Base-by-base conservation (phyloP, 2,888 invertebrate genomes). In the Limnephilus lunatus region DNA sequence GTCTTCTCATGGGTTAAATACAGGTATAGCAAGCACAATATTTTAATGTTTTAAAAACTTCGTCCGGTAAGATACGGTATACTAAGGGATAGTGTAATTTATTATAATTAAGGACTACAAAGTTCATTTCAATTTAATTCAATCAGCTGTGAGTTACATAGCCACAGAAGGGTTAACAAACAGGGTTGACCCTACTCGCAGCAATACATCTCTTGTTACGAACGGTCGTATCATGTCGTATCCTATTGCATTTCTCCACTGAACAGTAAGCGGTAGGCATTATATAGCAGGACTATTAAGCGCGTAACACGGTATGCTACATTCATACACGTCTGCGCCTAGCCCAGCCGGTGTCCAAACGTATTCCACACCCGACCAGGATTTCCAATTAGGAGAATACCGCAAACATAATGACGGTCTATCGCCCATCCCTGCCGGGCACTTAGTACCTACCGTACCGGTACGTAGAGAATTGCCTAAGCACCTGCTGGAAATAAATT, bases 341-440 rank as follows among this genome's bases (percentile, higher is more conserved):
- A 39, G 86, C 68, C 12, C 88, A 89, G 88, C 88, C 39, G 88
- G 88, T 35, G 88, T 89, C 88, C 88, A 80, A 80, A 80, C 86
- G 44, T 86, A 86, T 68, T 68, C n/a, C 85, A 85, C 81, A 87
- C 48, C 87, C 48, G 91, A 91, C 87, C 87, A 87, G 88, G 91
- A 91, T 91, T 91, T 91, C 87, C 91, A 91, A 91, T 91, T 91
- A 91, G 87, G 87, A 48, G 48, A 81, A 48, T 81, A 91, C 91
- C 91, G 91, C 91, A 91, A 91, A 91, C 91, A 91, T 88, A 91
- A 91, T 91, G 87, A 88, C 82, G 91, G 87, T 91, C 87, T 68
- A 68, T 68, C 82, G 82, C 35, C 87, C 82, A 80, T n/a, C 68
- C 68, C 68, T 68, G 82, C 35, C 87, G 81, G 44, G 90, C 48